phyloP scores from a whole-genome alignment of 2,113 vertebrate genomes.

The Hippocampus barbouri region DNA sequence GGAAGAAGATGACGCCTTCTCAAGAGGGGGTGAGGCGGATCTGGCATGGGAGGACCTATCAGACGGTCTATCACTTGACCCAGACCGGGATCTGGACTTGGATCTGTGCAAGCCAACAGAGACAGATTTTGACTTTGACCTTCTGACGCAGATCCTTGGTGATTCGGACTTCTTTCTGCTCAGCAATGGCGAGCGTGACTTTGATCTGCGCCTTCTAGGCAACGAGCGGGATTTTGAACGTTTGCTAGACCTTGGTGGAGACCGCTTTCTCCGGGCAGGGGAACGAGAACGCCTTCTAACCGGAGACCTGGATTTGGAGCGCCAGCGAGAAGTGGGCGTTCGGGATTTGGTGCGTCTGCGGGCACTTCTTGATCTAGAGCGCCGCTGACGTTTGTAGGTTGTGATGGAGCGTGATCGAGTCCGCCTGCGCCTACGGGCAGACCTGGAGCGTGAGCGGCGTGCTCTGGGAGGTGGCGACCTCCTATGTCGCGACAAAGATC shows the following conservation, averaged over 20 bases:
- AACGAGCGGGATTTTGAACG: constrained; percentile 61
- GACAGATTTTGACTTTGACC: constrained; percentile 67
- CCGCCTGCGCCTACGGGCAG: constrained; percentile 56
- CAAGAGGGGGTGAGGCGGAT: constrained; percentile 55
- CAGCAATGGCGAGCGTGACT: constrained; percentile 49
- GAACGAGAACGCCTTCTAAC: constrained; percentile 60
- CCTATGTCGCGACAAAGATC: constrained; percentile 58
- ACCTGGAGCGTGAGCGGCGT: constrained; percentile 67
- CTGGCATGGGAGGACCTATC: constrained; percentile 56
- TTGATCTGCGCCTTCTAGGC: constrained; percentile 48
- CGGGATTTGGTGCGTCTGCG: constrained; percentile 64
- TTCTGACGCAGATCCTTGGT: constrained; percentile 45
- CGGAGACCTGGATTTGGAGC: constrained; percentile 63
- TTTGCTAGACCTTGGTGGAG: constrained; percentile 46
- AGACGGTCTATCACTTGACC: constrained; percentile 56
- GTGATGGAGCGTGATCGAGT: constrained; percentile 70
- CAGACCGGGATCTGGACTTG: constrained; percentile 62
- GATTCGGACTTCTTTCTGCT: constrained; percentile 63
- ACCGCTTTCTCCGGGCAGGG: constrained; percentile 59
- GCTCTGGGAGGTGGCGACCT: constrained; percentile 64
- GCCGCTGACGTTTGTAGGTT: constrained; percentile 59
- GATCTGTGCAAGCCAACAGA: constrained; percentile 41
- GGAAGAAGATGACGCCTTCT: constrained; percentile 16
- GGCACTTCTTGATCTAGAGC: constrained; percentile 64
- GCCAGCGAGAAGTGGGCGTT: constrained; percentile 46